Conservation (phyloP, 2,888 invertebrate genomes). For the Seira sanloemensis region DNA sequence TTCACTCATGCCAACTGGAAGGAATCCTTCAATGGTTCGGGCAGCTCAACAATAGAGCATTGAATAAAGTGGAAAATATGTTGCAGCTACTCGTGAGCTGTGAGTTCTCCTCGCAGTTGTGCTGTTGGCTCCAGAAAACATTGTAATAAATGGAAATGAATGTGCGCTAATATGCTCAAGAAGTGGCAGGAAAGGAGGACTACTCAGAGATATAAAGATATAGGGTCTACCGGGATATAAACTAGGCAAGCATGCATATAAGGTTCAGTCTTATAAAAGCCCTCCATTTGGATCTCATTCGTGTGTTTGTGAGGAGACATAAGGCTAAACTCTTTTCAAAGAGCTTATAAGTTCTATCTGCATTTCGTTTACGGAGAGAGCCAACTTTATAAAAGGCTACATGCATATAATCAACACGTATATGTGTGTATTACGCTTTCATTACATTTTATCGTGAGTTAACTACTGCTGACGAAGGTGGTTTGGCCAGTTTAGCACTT, state of each 20-base stretch:
- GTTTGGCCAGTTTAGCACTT: constrained; percentile 56
- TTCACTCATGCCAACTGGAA: neutral
- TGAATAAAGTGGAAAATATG: neutral
- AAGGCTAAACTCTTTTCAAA: neutral
- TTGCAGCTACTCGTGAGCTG: neutral
- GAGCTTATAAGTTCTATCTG: neutral
- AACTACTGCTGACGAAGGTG: constrained; percentile 43
- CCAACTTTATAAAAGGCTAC: neutral
- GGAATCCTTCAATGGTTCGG: neutral
- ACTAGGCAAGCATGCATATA: neutral
- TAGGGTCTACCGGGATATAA: neutral
- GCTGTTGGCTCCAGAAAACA: neutral
- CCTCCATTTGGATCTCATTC: neutral
- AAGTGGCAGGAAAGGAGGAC: too few species aligned
- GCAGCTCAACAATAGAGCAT: neutral
- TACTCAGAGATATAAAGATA: too few species aligned
- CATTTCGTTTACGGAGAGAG: too few species aligned
- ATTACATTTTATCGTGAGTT: constrained; percentile 5
- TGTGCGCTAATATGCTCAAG: neutral
- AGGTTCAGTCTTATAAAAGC: neutral
- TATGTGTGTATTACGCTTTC: neutral
- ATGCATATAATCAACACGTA: neutral
- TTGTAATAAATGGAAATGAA: neutral
- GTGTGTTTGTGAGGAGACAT: neutral
- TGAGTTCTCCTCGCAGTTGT: neutral